Percentiles rank a stretch among this genome's conserved stretches.
Conservation (phyloP, 2,113 vertebrate species). For the Ciconia stormi region DNA sequence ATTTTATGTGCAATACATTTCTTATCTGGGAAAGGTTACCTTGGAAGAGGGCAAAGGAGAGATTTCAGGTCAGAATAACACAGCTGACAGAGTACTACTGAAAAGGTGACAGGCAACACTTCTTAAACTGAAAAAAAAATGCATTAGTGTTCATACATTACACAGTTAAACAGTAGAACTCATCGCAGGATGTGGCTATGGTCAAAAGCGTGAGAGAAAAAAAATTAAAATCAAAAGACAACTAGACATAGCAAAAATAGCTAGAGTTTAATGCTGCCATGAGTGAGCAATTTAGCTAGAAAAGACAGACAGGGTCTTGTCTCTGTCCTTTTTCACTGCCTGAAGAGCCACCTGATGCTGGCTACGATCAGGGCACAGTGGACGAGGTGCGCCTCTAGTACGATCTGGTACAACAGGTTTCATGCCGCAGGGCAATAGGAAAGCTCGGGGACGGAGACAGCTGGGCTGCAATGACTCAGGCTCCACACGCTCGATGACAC, state of each 20-base stretch:
- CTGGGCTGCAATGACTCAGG: not conserved
- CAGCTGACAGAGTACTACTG: not conserved
- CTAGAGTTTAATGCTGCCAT: not conserved
- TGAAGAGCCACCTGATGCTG: not conserved
- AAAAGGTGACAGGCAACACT: not conserved
- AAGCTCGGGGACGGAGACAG: not conserved
- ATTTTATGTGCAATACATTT: not conserved
- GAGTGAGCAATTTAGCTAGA: not conserved
- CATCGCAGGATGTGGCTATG: conserved; percentile 49
- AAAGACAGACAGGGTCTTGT: not conserved
- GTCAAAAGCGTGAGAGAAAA: conserved; percentile 9
- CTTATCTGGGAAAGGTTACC: not conserved
- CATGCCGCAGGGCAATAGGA: not conserved
- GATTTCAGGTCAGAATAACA: not conserved
- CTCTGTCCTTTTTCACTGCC: not conserved
- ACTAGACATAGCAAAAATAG: not conserved
- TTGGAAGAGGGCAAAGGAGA: not conserved
- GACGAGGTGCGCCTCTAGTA: fast-evolving
- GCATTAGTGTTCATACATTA: not conserved
- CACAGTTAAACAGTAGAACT: not conserved
- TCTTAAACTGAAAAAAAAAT: not conserved
- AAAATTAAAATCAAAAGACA: not conserved
- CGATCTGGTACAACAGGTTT: not conserved
- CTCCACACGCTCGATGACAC: not conserved
- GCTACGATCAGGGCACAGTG: not conserved